Conservation (phyloP, 2,888 invertebrate genomes). For the Morinoia aosen region DNA sequence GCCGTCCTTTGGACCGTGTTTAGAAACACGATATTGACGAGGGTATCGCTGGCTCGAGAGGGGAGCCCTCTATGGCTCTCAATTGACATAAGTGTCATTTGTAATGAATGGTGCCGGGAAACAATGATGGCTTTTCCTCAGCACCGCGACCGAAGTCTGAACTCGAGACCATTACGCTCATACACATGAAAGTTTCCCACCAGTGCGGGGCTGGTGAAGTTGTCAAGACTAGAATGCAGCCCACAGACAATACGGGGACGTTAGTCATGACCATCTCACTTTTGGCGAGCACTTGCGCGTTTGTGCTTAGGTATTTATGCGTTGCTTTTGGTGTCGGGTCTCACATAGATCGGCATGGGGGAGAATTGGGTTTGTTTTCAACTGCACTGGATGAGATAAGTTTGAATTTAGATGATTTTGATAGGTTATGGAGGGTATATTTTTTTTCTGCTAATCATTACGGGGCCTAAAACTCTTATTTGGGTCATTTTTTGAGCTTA, state of each 20-base stretch:
- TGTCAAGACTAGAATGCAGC: neutral
- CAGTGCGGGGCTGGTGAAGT: neutral
- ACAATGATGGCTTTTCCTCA: constrained; percentile 10
- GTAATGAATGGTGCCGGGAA: constrained; percentile 46
- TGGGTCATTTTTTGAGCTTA: too few relatives aligned
- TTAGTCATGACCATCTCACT: too few relatives aligned
- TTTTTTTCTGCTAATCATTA: too few relatives aligned
- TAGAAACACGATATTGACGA: constrained; percentile 47
- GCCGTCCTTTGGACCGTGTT: constrained; percentile 33
- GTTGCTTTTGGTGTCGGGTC: neutral
- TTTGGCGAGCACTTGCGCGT: too few relatives aligned
- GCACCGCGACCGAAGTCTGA: neutral
- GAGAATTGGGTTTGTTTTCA: too few relatives aligned
- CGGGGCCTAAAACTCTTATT: too few relatives aligned
- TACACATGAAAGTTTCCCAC: neutral
- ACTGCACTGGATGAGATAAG: too few relatives aligned
- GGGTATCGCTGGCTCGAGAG: constrained; percentile 32
- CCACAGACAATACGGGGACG: too few relatives aligned
- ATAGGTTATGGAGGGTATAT: too few relatives aligned
- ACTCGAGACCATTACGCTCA: constrained; percentile 9
- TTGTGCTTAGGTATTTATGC: neutral
- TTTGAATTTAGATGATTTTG: too few relatives aligned
- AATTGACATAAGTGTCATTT: constrained; percentile 49
- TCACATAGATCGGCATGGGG: neutral
- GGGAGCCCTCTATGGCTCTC: constrained; percentile 41